phyloP scores from a whole-genome alignment of 2,888 invertebrate genomes.

The Neria commutata region DNA sequence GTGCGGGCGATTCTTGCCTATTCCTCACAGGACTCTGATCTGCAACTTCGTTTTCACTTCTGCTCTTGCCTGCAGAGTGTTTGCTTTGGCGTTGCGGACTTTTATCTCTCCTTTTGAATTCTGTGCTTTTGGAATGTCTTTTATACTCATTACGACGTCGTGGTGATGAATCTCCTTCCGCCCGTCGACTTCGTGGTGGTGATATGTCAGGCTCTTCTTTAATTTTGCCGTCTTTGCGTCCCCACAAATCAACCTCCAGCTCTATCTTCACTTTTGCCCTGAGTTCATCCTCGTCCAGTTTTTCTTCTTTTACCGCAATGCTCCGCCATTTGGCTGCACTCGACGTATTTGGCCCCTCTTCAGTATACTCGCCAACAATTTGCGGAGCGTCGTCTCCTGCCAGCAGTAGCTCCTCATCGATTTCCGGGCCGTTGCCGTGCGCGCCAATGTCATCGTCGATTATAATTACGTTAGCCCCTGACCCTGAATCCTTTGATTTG shows the following conservation, averaged over 20 bases:
- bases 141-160: neutral
- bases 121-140: neutral
- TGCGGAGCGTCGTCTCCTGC: constrained; percentile 89
- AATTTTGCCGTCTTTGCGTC: constrained; percentile 35
- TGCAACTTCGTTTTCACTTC: neutral
- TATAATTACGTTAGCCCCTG: constrained; percentile 67
- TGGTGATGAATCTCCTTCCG: constrained; percentile 16
- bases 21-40: constrained; percentile 29
- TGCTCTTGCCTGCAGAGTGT: neutral
- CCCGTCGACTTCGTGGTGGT: constrained; percentile 13
- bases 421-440: constrained; percentile 62
- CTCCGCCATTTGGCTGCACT: constrained; percentile 56
- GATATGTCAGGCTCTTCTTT: constrained; percentile 34
- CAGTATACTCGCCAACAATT: constrained; percentile 81
- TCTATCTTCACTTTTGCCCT: constrained; percentile 11
- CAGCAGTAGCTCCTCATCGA: constrained; percentile 69
- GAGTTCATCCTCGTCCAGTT: constrained; percentile 18
- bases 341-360: constrained; percentile 78
- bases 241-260: constrained; percentile 42
- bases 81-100: neutral
- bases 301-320: constrained; percentile 46
- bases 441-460: constrained; percentile 81
- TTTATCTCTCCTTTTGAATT: neutral
- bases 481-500: constrained; percentile 17
- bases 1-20: neutral